Conservation (phyloP, 2,113 vertebrate species). For the Elanoides forficatus region DNA sequence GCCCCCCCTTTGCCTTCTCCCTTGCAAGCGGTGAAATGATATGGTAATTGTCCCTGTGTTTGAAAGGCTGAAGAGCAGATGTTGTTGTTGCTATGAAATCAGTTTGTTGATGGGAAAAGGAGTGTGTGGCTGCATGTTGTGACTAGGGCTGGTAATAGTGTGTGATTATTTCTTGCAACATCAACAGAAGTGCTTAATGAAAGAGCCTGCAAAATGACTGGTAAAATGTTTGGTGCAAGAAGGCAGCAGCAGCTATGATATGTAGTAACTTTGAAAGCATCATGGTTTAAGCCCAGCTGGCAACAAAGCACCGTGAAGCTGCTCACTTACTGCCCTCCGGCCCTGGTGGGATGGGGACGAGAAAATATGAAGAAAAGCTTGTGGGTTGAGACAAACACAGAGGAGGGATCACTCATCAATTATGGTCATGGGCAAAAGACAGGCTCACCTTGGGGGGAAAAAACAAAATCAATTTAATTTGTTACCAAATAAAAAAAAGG, state of each 20-base stretch:
- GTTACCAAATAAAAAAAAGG: too few species aligned
- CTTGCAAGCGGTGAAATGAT: not conserved
- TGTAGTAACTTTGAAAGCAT: fast-evolving
- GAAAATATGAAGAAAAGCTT: too few species aligned
- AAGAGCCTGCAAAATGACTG: not conserved
- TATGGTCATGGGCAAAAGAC: too few species aligned
- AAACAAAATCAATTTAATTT: too few species aligned
- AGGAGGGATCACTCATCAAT: too few species aligned
- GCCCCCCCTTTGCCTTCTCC: not conserved
- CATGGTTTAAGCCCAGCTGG: too few species aligned
- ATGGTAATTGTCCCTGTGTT: not conserved
- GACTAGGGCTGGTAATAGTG: not conserved
- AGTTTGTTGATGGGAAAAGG: not conserved
- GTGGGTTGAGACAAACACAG: too few species aligned
- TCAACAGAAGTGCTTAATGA: not conserved
- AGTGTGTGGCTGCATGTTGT: not conserved
- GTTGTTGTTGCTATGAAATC: not conserved
- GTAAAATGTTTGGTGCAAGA: fast-evolving
- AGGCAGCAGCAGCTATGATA: not conserved
- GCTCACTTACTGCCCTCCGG: fast-evolving
- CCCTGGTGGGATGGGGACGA: too few species aligned
- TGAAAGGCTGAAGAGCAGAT: not conserved
- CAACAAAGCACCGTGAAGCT: too few species aligned
- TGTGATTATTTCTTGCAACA: not conserved
- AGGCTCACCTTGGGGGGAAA: too few species aligned